These are phyloP conservation scores for Syngnathus rostellatus DNA, from an alignment of 2,797 vertebrate genomes.

Conservation along the genomic window DNA sequence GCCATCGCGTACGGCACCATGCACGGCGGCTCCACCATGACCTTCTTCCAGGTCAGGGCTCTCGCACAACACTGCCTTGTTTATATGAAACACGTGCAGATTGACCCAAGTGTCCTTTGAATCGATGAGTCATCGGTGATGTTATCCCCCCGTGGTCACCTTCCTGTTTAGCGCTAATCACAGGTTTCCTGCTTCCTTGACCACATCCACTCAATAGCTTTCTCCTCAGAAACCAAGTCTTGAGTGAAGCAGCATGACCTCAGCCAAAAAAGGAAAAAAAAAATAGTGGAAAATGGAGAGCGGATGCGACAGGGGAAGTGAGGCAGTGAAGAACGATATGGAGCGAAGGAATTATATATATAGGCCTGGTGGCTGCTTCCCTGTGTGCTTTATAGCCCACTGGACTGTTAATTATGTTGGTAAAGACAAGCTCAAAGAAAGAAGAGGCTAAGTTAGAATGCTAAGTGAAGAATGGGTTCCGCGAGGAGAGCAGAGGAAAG, in stretches of 20 bases:
- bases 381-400: conserved; percentile 20
- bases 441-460: conserved; percentile 14
- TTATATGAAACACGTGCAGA: conserved; percentile 5
- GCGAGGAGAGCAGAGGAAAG: not conserved
- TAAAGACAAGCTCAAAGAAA: conserved; percentile 21
- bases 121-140: conserved; percentile 36
- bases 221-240: conserved; percentile 29
- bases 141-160: conserved; percentile 39
- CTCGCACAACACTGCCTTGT: conserved; percentile 15
- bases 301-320: conserved; percentile 3
- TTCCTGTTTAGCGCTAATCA: conserved; percentile 34
- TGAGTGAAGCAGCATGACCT: conserved; percentile 33
- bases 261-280: conserved; percentile 3
- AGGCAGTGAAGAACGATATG: conserved; percentile 32
- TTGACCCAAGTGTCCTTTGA: conserved; percentile 14
- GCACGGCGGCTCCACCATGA: conserved; percentile 97
- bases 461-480: conserved; percentile 26
- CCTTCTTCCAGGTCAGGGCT: conserved; percentile 88
- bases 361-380: conserved; percentile 24
- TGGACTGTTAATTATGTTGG: conserved; percentile 33
- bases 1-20: conserved; percentile 96
- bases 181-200: conserved; percentile 38
- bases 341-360: conserved; percentile 21
- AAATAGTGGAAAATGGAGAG: conserved; percentile 9
- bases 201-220: conserved; percentile 41